Evolutionary conservation across 2,888 invertebrate species (phyloP), one percentile per base, ranked within the genome.

Genomic region (Cinara cedri): DNA sequence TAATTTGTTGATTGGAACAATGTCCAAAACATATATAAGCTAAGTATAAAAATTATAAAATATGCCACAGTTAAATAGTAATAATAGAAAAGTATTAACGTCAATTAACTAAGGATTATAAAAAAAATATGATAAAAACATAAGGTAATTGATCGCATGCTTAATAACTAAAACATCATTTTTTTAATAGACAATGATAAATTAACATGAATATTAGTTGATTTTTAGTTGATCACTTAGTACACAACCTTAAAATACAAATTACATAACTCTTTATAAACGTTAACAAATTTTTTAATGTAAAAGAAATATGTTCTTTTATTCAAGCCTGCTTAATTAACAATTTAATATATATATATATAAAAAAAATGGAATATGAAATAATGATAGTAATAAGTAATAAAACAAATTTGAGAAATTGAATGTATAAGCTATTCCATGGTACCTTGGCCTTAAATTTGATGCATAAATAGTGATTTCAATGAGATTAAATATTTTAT

Each of bases 31-130:
- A 54, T 65, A 21, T 4, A 42, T 70, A 74, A 74, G 51, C 62
- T 63, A 74, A 24, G 54, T 74, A 74, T 26, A 74, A 74, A 74
- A 74, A 54, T 65, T 74, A 74, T 54, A 74, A 74, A 74, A 74
- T 74, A 74, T 74, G 74, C 74, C 74, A 74, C 74, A 63, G 42
- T 57, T 54, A 42, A 74, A 10, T 55, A 74, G 63, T 70, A 68
- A 49, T 74, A 51, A 42, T 34, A 62, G 21, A 74, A 26, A 72
- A 62, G 10, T 46, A 19, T 34, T 34, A 72, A 60, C 49, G 49
- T 60, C 9, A 42, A 65, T 74, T 63, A 4, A 3, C 2, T 57
- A 57, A 46, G 3, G 14, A 14, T 46, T 46, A 8, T 26, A 34
- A n/a, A 34, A 54, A 34, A 42, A 63, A 66, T 34, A 70, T 21